These are phyloP conservation scores for Sthenelais limicola DNA, from an alignment of 2,888 invertebrate species.

Conservation along the genomic window DNA sequence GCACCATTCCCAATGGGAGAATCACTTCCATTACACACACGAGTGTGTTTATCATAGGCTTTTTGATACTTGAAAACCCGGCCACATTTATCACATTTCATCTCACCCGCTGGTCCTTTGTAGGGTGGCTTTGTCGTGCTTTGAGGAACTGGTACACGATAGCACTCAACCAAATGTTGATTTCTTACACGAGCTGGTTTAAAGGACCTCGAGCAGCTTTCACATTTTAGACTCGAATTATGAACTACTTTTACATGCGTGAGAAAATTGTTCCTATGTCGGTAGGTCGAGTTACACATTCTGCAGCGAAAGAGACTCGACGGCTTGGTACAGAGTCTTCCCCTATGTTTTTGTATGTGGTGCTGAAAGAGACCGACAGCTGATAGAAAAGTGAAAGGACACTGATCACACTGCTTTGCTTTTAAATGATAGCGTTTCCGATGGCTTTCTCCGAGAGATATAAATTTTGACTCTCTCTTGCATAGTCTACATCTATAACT, in stretches of 20 bases:
- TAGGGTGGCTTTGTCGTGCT: no score
- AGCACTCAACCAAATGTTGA: neutral
- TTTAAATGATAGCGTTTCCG: no score
- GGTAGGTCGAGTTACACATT: neutral
- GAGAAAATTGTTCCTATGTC: neutral
- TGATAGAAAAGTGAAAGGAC: neutral
- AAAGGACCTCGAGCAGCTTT: neutral
- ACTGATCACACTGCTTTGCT: conserved; percentile 2
- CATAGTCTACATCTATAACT: no score
- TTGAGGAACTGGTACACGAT: neutral
- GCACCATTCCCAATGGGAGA: no score
- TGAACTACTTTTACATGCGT: neutral
- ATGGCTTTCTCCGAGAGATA: no score
- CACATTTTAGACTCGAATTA: neutral
- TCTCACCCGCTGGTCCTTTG: no score
- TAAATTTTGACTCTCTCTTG: no score
- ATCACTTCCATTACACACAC: neutral
- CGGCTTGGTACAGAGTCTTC: neutral
- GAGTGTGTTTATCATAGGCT: conserved; percentile 2
- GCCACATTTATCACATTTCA: neutral
- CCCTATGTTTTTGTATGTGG: neutral
- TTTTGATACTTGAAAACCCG: conserved; percentile 31
- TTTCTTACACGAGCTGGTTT: neutral
- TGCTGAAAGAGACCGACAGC: neutral
- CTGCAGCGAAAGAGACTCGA: neutral